Base-by-base conservation (phyloP, 2,797 vertebrate genomes). In the Acanthurus lineatus region DNA sequence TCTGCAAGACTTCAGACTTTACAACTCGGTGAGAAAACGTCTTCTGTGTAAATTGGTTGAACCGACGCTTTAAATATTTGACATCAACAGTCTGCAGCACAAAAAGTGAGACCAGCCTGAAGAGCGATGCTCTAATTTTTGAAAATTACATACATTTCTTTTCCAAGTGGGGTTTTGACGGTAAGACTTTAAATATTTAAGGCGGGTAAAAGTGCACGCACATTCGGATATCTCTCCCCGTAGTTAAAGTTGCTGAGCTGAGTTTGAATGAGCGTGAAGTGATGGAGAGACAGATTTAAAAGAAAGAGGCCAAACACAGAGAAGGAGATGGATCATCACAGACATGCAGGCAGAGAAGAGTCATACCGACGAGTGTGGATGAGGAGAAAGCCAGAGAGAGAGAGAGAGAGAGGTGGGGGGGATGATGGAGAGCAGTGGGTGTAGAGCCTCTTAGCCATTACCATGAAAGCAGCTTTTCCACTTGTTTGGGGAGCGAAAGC, bases 391-490 rank as follows among this genome's bases (percentile, higher is more conserved):
- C 19, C 19, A 44, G 47, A 63, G 45, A 71, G 35, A 20, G 64
- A 57, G 79, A 52, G n/a, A n/a, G n/a, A n/a, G n/a, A n/a, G n/a
- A n/a, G n/a, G n/a, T n/a, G n/a, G n/a, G n/a, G 59, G 25, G 73
- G 69, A 35, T 51, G 81, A 74, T 66, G 71, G 69, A 69, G 66
- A 79, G 79, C 60, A 66, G 88, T 85, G 86, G 80, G 84, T 79
- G 86, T 82, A 75, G 83, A 87, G 83, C 84, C 77, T 86, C 79
- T 86, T 79, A 86, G 77, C 81, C 73, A 66, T 79, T 79, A 88
- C 69, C 86, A 86, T 88, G 82, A 88, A 89, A 86, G 80, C 86
- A 67, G 84, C 77, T 90, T 88, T 89, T 85, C 82, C 77, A 81
- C 84, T 62, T 56, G 83, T 86, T 77, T 67, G 14, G 5, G 80